Evolutionary conservation across 2,797 vertebrate genomes (phyloP).

Genomic region (Malurus splendens): DNA sequence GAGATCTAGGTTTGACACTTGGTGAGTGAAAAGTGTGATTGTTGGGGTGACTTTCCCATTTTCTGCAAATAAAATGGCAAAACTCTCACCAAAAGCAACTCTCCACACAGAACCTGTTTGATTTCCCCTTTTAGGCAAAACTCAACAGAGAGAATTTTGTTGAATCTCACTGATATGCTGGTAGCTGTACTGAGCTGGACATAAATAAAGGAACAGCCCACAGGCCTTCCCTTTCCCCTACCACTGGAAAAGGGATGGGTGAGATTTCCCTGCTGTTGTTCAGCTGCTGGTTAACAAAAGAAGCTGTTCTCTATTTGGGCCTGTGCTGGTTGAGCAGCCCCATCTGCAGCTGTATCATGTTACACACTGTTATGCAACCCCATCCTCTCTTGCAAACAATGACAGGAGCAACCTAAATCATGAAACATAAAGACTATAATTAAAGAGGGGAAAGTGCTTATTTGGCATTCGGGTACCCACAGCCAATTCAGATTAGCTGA

Average conservation of each 20-base stretch:
- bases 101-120: not conserved
- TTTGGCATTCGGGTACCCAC: constrained; percentile 26
- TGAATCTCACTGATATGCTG: not conserved
- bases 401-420: constrained; percentile 20
- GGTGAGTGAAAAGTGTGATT: not conserved
- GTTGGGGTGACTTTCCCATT: not conserved
- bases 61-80: not conserved
- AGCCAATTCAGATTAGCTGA: constrained; percentile 50
- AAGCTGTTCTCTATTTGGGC: constrained; percentile 29
- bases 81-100: not conserved
- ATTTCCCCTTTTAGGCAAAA: not conserved
- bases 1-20: not conserved
- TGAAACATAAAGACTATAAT: constrained; percentile 35
- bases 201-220: not conserved
- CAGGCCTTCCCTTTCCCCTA: not conserved
- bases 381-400: constrained; percentile 32
- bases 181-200: not conserved
- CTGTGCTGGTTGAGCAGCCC: not conserved
- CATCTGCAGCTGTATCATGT: not conserved
- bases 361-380: constrained; percentile 6
- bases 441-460: constrained; percentile 32
- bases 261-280: constrained; percentile 38
- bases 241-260: not conserved
- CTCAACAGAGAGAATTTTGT: not conserved
- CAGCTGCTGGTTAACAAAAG: constrained; percentile 25